Percentiles rank a stretch among this genome's conserved stretches.
Evolutionary conservation across 2,888 invertebrate species (phyloP).

Genomic region (Cyclophora punctaria): DNA sequence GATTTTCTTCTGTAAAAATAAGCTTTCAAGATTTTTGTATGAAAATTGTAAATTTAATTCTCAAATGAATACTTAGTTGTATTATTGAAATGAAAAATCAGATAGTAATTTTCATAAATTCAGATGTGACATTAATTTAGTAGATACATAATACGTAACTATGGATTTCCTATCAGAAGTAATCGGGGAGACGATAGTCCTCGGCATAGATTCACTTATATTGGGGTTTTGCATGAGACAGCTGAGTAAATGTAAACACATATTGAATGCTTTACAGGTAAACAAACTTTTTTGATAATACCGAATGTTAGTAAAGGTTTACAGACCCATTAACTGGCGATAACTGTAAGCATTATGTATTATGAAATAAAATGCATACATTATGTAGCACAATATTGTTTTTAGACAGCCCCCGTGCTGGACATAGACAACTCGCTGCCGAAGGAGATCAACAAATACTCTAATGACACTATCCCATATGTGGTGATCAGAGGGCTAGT

Average conservation of each 20-base stretch:
- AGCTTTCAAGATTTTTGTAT: no score
- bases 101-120: background rate
- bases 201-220: conserved; percentile 84
- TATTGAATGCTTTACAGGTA: conserved; percentile 82
- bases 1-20: no score
- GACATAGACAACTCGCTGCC: conserved; percentile 79
- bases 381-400: conserved; percentile 1
- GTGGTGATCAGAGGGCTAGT: conserved; percentile 85
- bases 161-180: conserved; percentile 81
- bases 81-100: background rate
- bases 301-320: no score
- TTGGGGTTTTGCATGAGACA: conserved; percentile 83
- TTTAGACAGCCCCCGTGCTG: conserved; percentile 81
- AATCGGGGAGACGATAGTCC: conserved; percentile 80
- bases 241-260: conserved; percentile 83
- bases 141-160: conserved; percentile 1
- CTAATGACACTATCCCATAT: conserved; percentile 81
- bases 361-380: no score
- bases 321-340: no score
- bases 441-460: conserved; percentile 76
- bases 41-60: conserved; percentile 8
- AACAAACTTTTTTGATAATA: conserved; percentile 11
- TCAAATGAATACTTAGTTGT: background rate
- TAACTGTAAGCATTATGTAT: no score
- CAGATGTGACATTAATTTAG: conserved; percentile 1